Percentiles rank a stretch among this genome's conserved stretches.
Evolutionary conservation across 2,888 invertebrate genomes (phyloP).

Genomic region (Gari tellinella): DNA sequence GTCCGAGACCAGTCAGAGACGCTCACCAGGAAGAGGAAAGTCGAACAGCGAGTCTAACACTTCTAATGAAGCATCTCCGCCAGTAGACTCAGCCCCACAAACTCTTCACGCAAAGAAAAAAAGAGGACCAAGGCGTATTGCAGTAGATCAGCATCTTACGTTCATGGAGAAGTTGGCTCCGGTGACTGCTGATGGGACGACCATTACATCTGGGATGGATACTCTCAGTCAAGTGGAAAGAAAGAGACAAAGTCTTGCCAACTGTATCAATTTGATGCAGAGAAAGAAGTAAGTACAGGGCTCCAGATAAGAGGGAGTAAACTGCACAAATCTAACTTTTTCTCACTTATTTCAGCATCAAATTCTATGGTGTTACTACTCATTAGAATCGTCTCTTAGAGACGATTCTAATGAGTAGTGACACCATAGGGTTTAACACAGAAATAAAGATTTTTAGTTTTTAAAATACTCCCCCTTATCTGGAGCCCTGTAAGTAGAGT

Average conservation of each 20-base stretch:
- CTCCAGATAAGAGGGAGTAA: too few species aligned
- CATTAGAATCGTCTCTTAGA: too few species aligned
- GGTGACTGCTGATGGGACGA: conserved; percentile 19
- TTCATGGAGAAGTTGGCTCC: conserved; percentile 30
- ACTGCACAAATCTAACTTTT: too few species aligned
- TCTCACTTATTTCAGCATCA: too few species aligned
- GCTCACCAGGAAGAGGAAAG: background rate
- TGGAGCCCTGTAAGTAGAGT: too few species aligned
- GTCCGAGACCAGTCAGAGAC: background rate
- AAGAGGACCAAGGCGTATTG: conserved; percentile 30
- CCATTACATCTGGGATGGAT: conserved; percentile 57
- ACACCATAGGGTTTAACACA: too few species aligned
- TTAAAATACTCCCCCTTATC: too few species aligned
- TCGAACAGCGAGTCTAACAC: too few species aligned
- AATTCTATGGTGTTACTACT: too few species aligned
- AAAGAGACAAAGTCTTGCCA: conserved; percentile 60
- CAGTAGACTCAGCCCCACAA: background rate
- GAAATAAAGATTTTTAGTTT: too few species aligned
- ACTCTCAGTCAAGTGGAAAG: conserved; percentile 62
- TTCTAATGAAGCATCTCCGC: background rate
- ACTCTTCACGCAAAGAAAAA: background rate
- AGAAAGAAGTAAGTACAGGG: conserved; percentile 61
- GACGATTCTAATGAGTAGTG: too few species aligned
- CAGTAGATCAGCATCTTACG: conserved; percentile 67
- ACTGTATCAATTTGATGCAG: conserved; percentile 55